Base-by-base conservation (phyloP, 2,797 vertebrate genomes). In the Crenichthys baileyi region DNA sequence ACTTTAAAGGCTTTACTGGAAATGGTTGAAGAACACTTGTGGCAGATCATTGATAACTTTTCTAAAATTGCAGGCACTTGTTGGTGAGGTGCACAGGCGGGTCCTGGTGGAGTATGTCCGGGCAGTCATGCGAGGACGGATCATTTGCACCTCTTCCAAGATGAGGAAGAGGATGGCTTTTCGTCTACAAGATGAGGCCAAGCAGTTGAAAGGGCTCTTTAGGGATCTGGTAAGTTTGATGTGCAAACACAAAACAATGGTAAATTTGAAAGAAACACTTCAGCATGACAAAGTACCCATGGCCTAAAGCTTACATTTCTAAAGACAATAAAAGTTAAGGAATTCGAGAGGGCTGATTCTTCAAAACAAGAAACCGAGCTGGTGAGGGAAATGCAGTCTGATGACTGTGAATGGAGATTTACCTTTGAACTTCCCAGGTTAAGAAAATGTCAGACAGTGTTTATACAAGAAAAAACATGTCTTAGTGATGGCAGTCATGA, bases 121-220 rank as follows among this genome's bases (percentile, higher is more conserved):
- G 15, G 96, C 97, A 26, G 94, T 98, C 90, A 96, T 99, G 87
- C 94, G 96, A 39, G 96, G 95, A 1, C 95, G 97, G 29, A 79
- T 98, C 84, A 96, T 97, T 80, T 98, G 97, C 85, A 95, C 96
- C 26, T 97, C 97, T 0, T 95, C 96, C 70, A 97, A 97, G 88
- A 96, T 97, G 93, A 96, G 97, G 4, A 95, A 95, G 90, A 96
- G 96, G 56, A 89, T 97, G 95, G 97, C 97, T 6, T 94, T 96
- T 5, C 95, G 96, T 2, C 93, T 98, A 24, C 96, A 96, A 3
- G 96, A 97, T 11, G 97, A 98, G 75, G 96, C 96, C 56, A 97
- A 95, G 44, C 97, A 98, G 90, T 94, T 98, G 29, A 97, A 97
- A 73, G 95, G 96, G 71, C 96, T 99, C 80, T 99, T 99, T 87